These are phyloP conservation scores for Hirtodrosophila duncani DNA, from an alignment of 2,888 invertebrate species.

Conservation along the genomic window DNA sequence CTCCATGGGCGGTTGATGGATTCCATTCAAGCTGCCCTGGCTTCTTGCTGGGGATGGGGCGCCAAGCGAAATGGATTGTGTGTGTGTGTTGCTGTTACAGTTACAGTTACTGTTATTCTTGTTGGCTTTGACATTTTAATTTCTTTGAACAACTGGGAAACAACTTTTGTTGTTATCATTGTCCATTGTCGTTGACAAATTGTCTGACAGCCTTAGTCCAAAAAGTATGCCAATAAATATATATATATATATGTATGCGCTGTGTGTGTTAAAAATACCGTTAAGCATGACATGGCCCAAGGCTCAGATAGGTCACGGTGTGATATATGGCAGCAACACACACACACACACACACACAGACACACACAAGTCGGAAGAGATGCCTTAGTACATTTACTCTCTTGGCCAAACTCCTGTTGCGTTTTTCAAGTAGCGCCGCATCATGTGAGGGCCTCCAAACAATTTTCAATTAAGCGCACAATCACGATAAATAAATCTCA, in stretches of 20 bases:
- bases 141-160: constrained; percentile 46
- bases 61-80: not conserved
- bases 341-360: too few species aligned
- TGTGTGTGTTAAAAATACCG: constrained; percentile 45
- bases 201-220: constrained; percentile 29
- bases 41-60: not conserved
- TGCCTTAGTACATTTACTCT: too few species aligned
- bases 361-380: too few species aligned
- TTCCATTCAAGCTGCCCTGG: constrained; percentile 46
- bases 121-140: constrained; percentile 60
- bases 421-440: constrained; percentile 43
- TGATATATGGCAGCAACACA: constrained; percentile 44
- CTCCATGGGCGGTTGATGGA: constrained; percentile 69
- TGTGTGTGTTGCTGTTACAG: not conserved
- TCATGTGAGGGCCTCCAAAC: constrained; percentile 53
- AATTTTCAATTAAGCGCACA: constrained; percentile 71
- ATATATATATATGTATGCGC: constrained; percentile 1
- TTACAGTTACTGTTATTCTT: constrained; percentile 4
- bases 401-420: constrained; percentile 67
- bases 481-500: constrained; percentile 73
- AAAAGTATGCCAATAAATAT: constrained; percentile 52
- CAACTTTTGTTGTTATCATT: constrained; percentile 43
- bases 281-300: constrained; percentile 34
- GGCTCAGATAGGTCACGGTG: constrained; percentile 51
- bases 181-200: constrained; percentile 62